phyloP scores from a whole-genome alignment of 2,797 vertebrate genomes.

The Mus minutoides region DNA sequence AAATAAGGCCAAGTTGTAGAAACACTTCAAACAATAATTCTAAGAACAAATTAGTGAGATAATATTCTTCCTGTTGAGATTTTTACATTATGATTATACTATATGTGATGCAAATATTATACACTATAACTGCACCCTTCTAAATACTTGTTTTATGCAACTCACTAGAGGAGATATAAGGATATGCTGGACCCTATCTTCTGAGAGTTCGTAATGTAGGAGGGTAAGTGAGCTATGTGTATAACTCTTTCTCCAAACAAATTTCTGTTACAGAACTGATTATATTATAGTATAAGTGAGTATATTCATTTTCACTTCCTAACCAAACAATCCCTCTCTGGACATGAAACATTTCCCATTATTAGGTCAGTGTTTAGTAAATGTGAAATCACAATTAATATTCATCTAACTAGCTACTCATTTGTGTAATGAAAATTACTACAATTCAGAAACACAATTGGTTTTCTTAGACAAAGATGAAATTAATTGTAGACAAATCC shows the following conservation, averaged over 20 bases:
- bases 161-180: not conserved
- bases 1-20: conserved; percentile 47
- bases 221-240: not conserved
- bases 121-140: not conserved
- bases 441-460: not conserved
- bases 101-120: not conserved
- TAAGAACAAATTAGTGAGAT: not conserved
- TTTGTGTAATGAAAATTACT: conserved; percentile 1
- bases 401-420: conserved; percentile 28
- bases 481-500: not conserved
- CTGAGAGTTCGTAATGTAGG: conserved; percentile 16
- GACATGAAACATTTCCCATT: not conserved
- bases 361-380: not conserved
- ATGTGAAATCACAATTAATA: conserved; percentile 24
- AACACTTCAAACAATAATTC: conserved; percentile 44
- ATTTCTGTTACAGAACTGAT: not conserved
- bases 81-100: not conserved
- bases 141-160: not conserved
- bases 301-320: conserved; percentile 28
- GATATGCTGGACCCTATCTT: not conserved
- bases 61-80: conserved; percentile 27
- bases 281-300: not conserved
- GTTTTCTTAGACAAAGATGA: conserved; percentile 42
- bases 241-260: not conserved
- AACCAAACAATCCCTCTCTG: not conserved